phyloP scores from a whole-genome alignment of 2,113 vertebrate genomes.

The Morone chrysops region DNA sequence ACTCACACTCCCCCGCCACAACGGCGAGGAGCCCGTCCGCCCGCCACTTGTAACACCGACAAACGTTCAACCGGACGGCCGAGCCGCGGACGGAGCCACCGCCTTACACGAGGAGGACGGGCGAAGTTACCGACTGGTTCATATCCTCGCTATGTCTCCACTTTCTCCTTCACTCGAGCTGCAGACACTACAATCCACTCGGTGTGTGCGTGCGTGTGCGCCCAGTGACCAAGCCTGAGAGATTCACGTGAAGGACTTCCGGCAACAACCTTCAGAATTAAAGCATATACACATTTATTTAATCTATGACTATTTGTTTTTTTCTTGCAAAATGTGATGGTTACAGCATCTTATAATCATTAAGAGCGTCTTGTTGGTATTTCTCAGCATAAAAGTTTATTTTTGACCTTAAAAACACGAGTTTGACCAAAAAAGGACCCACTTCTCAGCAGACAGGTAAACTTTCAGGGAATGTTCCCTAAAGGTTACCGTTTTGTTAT shows the following conservation, averaged over 20 bases:
- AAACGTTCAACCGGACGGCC: background rate
- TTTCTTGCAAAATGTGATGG: background rate
- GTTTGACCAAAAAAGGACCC: too few relatives aligned
- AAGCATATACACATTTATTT: background rate
- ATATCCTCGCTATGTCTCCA: conserved; percentile 10
- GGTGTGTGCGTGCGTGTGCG: background rate
- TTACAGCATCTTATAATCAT: background rate
- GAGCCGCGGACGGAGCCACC: background rate
- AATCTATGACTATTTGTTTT: too few relatives aligned
- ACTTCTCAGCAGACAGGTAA: too few relatives aligned
- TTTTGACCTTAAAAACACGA: too few relatives aligned
- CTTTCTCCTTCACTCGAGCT: background rate
- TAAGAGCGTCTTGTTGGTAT: too few relatives aligned
- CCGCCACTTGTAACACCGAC: background rate
- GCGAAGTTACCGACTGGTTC: conserved; percentile 8
- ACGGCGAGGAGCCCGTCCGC: conserved; percentile 8
- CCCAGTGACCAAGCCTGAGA: background rate
- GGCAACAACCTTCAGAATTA: conserved; percentile 38
- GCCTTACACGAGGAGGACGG: background rate
- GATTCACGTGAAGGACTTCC: conserved; percentile 3
- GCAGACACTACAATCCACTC: background rate
- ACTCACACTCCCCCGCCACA: conserved; percentile 20
- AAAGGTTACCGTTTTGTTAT: too few relatives aligned
- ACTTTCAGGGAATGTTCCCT: too few relatives aligned
- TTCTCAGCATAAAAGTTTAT: too few relatives aligned